phyloP scores from a whole-genome alignment of 2,888 invertebrate genomes.

The Eupithecia inturbata region DNA sequence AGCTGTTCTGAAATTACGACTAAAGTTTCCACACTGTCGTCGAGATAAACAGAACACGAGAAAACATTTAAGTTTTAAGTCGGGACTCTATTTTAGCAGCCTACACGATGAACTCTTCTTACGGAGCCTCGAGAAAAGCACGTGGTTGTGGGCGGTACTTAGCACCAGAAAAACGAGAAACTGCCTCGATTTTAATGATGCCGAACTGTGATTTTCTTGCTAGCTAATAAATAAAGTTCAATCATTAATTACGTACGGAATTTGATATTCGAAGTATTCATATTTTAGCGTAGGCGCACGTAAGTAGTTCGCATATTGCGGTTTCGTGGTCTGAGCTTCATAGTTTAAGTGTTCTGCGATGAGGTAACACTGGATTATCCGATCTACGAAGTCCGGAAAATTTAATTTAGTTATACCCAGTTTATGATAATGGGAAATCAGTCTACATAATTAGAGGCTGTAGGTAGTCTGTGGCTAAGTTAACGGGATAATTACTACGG shows the following conservation, averaged over 20 bases:
- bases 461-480: background rate
- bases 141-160: background rate
- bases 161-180: background rate
- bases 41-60: slow-evolving; percentile 74
- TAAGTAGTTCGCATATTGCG: slow-evolving; percentile 2
- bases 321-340: background rate
- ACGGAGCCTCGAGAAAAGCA: background rate
- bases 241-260: background rate
- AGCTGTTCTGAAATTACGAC: slow-evolving; percentile 63
- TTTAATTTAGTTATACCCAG: slow-evolving; percentile 41
- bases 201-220: background rate
- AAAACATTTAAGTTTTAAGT: slow-evolving; percentile 70
- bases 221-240: background rate
- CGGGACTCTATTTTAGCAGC: background rate
- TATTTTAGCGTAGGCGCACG: background rate
- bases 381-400: slow-evolving; percentile 39
- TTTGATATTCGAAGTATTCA: background rate
- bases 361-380: slow-evolving; percentile 3
- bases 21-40: slow-evolving; percentile 64
- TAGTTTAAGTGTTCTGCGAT: too few relatives aligned
- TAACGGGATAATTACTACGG: slow-evolving; percentile 16
- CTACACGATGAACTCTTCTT: background rate
- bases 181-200: background rate
- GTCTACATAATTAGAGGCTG: slow-evolving; percentile 22
- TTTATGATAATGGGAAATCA: slow-evolving; percentile 22